A percentile compares a stretch with the other conserved stretches of the same genome.
phyloP scores from a whole-genome alignment of 2,888 invertebrate genomes.

The Papilio elwesi region DNA sequence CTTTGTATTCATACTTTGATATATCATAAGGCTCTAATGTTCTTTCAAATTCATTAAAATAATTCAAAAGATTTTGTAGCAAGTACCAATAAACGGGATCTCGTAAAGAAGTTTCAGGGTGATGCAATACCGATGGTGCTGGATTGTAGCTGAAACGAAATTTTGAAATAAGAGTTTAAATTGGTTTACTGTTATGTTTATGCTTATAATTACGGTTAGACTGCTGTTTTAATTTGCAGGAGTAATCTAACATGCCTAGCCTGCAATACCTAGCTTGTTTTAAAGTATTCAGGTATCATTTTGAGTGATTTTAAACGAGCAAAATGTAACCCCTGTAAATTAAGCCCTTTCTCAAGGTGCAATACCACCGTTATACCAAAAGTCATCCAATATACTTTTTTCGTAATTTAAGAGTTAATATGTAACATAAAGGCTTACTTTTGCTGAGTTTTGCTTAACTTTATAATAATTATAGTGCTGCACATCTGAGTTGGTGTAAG shows the following conservation, averaged over 20 bases:
- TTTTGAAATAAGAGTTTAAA: neutral
- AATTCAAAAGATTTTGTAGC: constrained; percentile 62
- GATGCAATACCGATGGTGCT: constrained; percentile 71
- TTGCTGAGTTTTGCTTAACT: too few relatives aligned
- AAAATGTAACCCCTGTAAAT: too few relatives aligned
- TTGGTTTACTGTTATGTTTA: neutral
- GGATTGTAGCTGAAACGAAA: constrained; percentile 68
- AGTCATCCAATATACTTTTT: too few relatives aligned
- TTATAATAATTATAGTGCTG: too few relatives aligned
- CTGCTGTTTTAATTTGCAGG: neutral
- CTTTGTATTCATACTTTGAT: constrained; percentile 58
- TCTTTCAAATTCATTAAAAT: constrained; percentile 64
- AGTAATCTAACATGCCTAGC: neutral
- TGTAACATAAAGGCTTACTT: too few relatives aligned
- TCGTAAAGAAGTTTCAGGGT: constrained; percentile 71
- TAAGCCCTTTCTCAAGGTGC: too few relatives aligned
- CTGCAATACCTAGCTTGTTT: neutral
- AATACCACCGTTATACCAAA: too few relatives aligned
- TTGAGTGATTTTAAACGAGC: neutral
- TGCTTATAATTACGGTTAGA: neutral
- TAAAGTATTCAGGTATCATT: neutral
- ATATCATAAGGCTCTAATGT: constrained; percentile 62
- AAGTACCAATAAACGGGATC: constrained; percentile 72
- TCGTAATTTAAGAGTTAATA: too few relatives aligned
- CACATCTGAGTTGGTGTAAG: too few relatives aligned